Evolutionary conservation across 2,888 invertebrate genomes (phyloP).

Genomic region (Pandemis cinnamomeana): DNA sequence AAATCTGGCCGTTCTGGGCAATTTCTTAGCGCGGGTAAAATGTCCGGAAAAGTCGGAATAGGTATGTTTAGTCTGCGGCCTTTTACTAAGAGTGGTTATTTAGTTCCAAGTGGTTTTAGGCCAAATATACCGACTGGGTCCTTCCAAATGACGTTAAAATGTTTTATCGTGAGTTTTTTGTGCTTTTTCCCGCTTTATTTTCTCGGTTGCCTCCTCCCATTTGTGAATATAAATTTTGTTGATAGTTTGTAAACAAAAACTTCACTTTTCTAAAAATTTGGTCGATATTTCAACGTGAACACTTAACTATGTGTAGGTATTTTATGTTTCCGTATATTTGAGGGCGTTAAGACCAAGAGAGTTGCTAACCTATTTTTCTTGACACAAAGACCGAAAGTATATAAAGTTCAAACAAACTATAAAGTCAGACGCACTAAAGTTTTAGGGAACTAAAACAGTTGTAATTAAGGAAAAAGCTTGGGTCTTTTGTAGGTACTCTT

Average conservation of each 20-base stretch:
- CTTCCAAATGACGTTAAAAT: background rate
- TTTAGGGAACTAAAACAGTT: background rate
- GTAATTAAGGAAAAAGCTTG: background rate
- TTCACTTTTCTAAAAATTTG: background rate
- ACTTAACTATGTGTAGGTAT: background rate
- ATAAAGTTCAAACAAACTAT: background rate
- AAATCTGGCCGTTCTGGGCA: slow-evolving; percentile 25
- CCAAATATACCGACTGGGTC: background rate
- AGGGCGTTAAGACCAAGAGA: too few relatives aligned
- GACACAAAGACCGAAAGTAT: background rate
- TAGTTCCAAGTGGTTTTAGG: slow-evolving; percentile 7
- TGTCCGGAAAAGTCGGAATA: slow-evolving; percentile 20
- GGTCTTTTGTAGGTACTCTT: background rate
- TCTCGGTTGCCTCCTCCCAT: background rate
- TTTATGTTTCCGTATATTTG: background rate
- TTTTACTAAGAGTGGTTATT: slow-evolving; percentile 28
- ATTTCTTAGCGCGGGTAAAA: slow-evolving; percentile 26
- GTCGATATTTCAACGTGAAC: background rate
- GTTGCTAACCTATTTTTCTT: background rate
- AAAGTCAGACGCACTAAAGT: background rate
- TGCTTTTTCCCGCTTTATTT: background rate
- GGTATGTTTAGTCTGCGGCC: slow-evolving; percentile 13
- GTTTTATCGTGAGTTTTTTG: background rate
- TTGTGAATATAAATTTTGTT: background rate
- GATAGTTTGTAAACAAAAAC: background rate